Evolutionary conservation across 2,888 invertebrate species (phyloP).

Genomic region (Leucoma salicis): DNA sequence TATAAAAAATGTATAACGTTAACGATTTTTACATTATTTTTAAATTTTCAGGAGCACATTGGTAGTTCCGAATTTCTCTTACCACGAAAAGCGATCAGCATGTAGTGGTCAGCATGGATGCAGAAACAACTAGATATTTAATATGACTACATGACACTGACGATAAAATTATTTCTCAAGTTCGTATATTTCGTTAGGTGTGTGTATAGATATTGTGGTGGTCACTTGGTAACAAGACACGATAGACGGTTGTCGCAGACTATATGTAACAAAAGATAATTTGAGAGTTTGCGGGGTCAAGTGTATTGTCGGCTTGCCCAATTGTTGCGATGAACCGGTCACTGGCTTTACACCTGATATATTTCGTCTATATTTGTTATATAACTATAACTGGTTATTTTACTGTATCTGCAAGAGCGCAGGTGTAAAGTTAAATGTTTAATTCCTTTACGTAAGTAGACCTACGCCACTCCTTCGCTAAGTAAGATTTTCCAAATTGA

Average conservation of each 20-base stretch:
- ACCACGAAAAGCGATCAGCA: no score
- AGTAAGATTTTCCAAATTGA: neutral
- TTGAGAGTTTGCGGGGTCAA: constrained; percentile 72
- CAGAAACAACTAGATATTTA: no score
- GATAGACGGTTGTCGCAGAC: constrained; percentile 50
- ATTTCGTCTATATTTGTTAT: constrained; percentile 24
- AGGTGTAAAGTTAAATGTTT: constrained; percentile 2
- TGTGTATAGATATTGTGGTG: constrained; percentile 1
- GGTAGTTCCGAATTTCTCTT: no score
- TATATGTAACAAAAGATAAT: constrained; percentile 68
- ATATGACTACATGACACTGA: no score
- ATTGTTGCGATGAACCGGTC: constrained; percentile 69
- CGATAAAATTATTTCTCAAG: no score
- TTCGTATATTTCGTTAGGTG: no score
- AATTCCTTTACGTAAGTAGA: constrained; percentile 3
- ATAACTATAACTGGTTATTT: constrained; percentile 16
- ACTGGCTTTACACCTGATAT: constrained; percentile 58
- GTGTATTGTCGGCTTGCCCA: constrained; percentile 68
- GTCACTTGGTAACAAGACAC: constrained; percentile 46
- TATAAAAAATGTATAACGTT: no score
- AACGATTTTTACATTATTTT: no score
- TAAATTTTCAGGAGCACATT: no score
- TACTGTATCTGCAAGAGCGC: constrained; percentile 1
- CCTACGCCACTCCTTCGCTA: neutral
- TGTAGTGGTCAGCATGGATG: no score